Conservation (phyloP, 1,140 invertebrate genomes). For the Gerris buenoi region DNA sequence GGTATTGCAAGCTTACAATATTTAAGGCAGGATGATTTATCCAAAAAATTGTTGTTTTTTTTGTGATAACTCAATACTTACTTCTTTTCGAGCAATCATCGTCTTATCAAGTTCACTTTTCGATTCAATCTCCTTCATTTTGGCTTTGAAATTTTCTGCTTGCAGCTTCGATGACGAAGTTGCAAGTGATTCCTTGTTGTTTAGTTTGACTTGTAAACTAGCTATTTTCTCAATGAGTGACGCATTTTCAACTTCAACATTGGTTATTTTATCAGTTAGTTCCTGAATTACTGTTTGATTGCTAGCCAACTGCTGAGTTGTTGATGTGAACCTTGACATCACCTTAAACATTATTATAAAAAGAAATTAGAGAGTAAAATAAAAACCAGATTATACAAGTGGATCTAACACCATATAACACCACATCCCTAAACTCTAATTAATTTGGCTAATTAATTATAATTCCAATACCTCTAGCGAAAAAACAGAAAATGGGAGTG, state of each 20-base stretch:
- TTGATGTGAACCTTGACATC: neutral
- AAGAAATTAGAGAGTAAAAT: too few relatives aligned
- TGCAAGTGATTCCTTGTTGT: neutral
- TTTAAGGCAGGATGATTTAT: too few relatives aligned
- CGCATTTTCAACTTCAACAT: neutral
- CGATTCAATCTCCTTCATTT: neutral
- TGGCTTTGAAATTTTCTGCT: neutral
- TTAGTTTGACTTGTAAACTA: neutral
- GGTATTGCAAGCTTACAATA: too few relatives aligned
- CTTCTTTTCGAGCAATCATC: neutral
- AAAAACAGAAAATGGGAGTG: too few relatives aligned
- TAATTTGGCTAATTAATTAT: too few relatives aligned
- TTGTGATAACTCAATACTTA: too few relatives aligned
- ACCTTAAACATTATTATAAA: too few relatives aligned
- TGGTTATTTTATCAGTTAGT: neutral
- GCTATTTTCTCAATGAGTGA: neutral
- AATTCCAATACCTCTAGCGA: too few relatives aligned
- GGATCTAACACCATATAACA: too few relatives aligned
- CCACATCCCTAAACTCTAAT: too few relatives aligned
- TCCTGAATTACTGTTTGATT: neutral
- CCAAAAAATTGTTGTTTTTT: too few relatives aligned
- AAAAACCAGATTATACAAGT: too few relatives aligned
- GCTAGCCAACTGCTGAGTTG: neutral
- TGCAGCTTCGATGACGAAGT: neutral
- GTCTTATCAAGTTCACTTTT: neutral